Evolutionary conservation across 1,140 invertebrate species (phyloP).

Genomic region (Camponotus floridanus): DNA sequence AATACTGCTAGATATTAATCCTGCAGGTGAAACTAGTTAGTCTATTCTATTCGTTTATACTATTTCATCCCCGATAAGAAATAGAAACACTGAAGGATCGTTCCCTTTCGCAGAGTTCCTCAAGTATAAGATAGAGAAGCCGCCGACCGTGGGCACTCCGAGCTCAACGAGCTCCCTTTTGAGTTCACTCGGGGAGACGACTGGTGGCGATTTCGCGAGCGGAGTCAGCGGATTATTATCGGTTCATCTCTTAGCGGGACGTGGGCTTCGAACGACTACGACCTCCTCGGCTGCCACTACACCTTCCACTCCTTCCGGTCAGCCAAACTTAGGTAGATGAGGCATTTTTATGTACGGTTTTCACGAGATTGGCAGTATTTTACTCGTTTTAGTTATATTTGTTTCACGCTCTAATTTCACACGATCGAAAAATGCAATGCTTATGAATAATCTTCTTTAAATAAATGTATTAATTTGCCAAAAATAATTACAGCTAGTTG

Average conservation of each 20-base stretch:
- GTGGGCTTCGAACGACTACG: slow-evolving; percentile 93
- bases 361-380: not conserved
- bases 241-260: slow-evolving; percentile 95
- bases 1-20: slow-evolving; percentile 95
- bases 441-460: not conserved
- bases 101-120: slow-evolving; percentile 90
- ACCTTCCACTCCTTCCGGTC: slow-evolving; percentile 89
- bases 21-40: slow-evolving; percentile 88
- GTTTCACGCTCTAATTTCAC: not conserved
- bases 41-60: slow-evolving; percentile 18
- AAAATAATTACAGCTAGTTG: slow-evolving; percentile 84
- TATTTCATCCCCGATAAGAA: not conserved
- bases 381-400: not conserved
- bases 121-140: slow-evolving; percentile 96
- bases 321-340: slow-evolving; percentile 81
- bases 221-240: slow-evolving; percentile 96
- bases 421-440: not conserved
- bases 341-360: not conserved
- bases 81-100: not conserved
- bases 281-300: slow-evolving; percentile 89
- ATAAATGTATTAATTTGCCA: slow-evolving; percentile 8
- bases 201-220: slow-evolving; percentile 85
- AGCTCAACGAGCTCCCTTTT: slow-evolving; percentile 85
- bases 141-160: slow-evolving; percentile 86
- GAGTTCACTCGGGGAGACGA: slow-evolving; percentile 82